Evolutionary conservation across 2,113 vertebrate genomes (phyloP).

Genomic region (Syrrhaptes paradoxus): DNA sequence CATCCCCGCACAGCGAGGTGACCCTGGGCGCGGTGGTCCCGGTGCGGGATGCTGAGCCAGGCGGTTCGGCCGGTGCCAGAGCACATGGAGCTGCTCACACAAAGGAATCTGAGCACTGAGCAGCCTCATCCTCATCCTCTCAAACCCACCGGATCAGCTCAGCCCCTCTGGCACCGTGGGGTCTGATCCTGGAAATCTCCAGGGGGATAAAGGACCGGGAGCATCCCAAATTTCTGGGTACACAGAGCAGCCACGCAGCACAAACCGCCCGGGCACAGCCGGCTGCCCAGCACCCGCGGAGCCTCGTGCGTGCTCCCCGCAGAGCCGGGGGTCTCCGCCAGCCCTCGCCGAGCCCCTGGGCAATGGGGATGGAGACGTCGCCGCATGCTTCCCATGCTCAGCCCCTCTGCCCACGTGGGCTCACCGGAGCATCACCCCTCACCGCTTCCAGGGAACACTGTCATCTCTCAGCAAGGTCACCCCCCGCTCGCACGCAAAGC

Average conservation of each 20-base stretch:
- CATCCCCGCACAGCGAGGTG: rapidly evolving
- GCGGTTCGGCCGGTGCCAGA: not conserved
- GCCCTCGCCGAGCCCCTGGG: not conserved
- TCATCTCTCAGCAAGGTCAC: slow-evolving; percentile 44
- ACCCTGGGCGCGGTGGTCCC: not conserved
- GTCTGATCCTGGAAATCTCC: not conserved
- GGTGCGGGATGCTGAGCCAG: not conserved
- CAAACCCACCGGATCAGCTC: not conserved
- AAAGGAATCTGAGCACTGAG: slow-evolving; percentile 19
- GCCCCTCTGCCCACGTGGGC: too few relatives aligned
- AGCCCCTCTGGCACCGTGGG: not conserved
- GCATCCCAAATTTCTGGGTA: not conserved
- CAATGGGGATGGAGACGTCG: not conserved
- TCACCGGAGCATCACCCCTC: not conserved
- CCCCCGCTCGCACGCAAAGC: not conserved
- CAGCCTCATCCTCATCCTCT: not conserved
- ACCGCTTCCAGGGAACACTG: not conserved
- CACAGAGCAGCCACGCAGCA: not conserved
- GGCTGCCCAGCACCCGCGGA: not conserved
- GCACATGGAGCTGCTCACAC: slow-evolving; percentile 37
- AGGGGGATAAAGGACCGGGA: not conserved
- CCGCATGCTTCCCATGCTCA: not conserved
- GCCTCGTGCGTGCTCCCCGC: not conserved
- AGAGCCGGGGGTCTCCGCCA: not conserved
- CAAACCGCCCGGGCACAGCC: not conserved